A percentile compares a stretch with the other conserved stretches of the same genome.
Conservation (phyloP, 2,888 invertebrate species). For the Tridacna crocea region DNA sequence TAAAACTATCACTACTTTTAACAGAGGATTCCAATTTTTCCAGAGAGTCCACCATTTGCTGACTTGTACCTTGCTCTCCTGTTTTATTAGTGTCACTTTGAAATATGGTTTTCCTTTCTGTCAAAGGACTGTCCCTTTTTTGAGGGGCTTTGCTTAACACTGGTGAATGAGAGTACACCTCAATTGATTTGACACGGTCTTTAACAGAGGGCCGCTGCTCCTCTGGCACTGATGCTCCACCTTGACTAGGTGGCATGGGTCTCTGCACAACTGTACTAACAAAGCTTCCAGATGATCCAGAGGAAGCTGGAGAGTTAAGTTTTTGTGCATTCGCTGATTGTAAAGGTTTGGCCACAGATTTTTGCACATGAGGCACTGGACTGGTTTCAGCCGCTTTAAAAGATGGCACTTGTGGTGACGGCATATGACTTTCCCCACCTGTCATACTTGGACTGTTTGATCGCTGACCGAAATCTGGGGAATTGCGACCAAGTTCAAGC, state of each 20-base stretch:
- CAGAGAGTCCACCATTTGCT: slow-evolving; percentile 39
- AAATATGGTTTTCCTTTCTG: slow-evolving; percentile 6
- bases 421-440: slow-evolving; percentile 30
- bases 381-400: slow-evolving; percentile 56
- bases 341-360: slow-evolving; percentile 59
- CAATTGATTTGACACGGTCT: slow-evolving; percentile 57
- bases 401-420: slow-evolving; percentile 48
- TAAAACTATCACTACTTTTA: slow-evolving; percentile 55
- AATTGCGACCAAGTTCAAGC: slow-evolving; percentile 49
- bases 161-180: slow-evolving; percentile 60
- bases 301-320: slow-evolving; percentile 41
- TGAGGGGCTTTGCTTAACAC: slow-evolving; percentile 27
- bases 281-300: slow-evolving; percentile 46
- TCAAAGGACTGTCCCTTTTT: slow-evolving; percentile 12
- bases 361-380: slow-evolving; percentile 47
- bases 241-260: slow-evolving; percentile 29
- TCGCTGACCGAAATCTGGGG: slow-evolving; percentile 43
- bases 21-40: slow-evolving; percentile 57
- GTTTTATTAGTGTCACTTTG: slow-evolving; percentile 2
- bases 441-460: slow-evolving; percentile 49
- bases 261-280: slow-evolving; percentile 58
- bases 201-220: slow-evolving; percentile 46
- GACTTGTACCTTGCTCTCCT: neutral
- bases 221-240: slow-evolving; percentile 23
- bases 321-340: slow-evolving; percentile 38